Base-by-base conservation (phyloP, 2,113 vertebrate genomes). In the Aptenodytes patagonicus region DNA sequence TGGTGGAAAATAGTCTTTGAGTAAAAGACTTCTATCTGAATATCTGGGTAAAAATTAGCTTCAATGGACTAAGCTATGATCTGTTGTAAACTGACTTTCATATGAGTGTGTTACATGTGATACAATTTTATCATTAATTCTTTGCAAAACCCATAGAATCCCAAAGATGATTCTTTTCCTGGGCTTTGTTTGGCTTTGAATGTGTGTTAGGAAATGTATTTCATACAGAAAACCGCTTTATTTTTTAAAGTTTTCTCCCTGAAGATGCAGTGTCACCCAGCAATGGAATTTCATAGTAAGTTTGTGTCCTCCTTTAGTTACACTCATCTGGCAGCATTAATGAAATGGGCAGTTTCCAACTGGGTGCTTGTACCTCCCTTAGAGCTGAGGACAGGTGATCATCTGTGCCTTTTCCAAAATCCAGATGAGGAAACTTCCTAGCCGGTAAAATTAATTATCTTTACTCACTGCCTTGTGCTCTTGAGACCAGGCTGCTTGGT, bases 351-450 rank as follows among this genome's bases (percentile, higher is more conserved):
- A 66, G 77, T 79, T 91, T 93, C 52, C 19, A 72, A 0, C 34
- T 34, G 42, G 47, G 29, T 82, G 32, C 21, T 36, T 62, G 54
- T 38, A 70, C 66, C 54, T 47, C 19, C 26, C 61, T 75, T 69
- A 84, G 47, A 87, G 28, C 64, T 40, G 82, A 73, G 65, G 58
- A 77, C 6, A 42, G 49, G 34, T 76, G 73, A 29, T 69, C 40
- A 36, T 58, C 62, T 71, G 87, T 83, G 44, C 46, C 58, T 62
- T 58, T 73, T 77, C 84, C 10, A 8, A 34, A 85, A 91, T 95
- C 64, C 89, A 90, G 58, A 66, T 57, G 75, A 96, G 92, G 84
- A 87, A 77, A 83, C 77, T 96, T 97, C 49, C 83, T 95, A 72
- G 4, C 77, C 10, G 25, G 46, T 94, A 93, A 83, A 76, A 69